A percentile compares a stretch with the other conserved stretches of the same genome.
Conservation (phyloP, 2,797 vertebrate genomes). For the Enteromius viviparus region DNA sequence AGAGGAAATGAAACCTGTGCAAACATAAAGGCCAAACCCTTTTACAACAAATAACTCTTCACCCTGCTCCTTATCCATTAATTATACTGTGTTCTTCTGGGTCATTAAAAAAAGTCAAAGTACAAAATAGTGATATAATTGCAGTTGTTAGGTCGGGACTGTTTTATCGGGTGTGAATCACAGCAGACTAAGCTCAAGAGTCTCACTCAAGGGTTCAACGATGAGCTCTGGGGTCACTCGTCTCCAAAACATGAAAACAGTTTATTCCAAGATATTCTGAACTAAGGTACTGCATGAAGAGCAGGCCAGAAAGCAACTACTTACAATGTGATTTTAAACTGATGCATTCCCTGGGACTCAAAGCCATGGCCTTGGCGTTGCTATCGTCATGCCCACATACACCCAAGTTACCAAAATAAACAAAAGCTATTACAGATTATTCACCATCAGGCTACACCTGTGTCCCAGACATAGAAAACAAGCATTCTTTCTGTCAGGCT, state of each 20-base stretch:
- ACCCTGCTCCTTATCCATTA: not conserved
- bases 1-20: conserved; percentile 21
- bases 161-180: not conserved
- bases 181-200: not conserved
- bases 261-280: not conserved
- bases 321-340: no score
- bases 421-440: not conserved
- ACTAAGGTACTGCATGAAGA: not conserved
- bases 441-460: not conserved
- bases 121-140: conserved; percentile 1
- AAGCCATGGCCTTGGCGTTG: not conserved
- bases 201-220: not conserved
- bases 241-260: not conserved
- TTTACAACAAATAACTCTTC: not conserved
- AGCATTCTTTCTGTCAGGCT: not conserved
- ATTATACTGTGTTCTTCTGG: not conserved
- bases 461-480: not conserved
- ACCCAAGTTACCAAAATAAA: not conserved
- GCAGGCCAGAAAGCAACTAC: not conserved
- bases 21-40: not conserved
- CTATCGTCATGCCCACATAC: not conserved
- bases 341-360: not conserved
- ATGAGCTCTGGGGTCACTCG: not conserved
- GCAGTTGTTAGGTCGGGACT: not conserved
- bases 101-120: conserved; percentile 24